Percentiles rank a stretch among this genome's conserved stretches.
Evolutionary conservation across 2,113 vertebrate genomes (phyloP).

Genomic region (Canis aureus): DNA sequence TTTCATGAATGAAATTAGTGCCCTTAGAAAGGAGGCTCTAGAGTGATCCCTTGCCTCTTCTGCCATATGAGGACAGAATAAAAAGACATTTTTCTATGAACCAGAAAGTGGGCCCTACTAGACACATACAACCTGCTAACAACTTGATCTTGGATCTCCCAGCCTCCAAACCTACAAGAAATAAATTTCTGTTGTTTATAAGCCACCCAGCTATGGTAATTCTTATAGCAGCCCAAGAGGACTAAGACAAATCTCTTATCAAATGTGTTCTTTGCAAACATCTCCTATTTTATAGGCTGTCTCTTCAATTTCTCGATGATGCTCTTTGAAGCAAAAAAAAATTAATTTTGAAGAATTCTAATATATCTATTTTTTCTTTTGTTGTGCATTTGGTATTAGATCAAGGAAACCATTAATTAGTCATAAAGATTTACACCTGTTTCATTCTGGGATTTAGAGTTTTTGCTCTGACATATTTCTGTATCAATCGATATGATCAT

Average conservation of each 20-base stretch:
- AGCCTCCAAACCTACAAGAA: not conserved
- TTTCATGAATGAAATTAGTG: not conserved
- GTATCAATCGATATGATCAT: not conserved
- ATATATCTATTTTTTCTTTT: not conserved
- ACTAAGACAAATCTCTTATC: not conserved
- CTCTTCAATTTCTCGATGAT: not conserved
- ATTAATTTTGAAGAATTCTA: not conserved
- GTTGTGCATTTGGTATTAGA: not conserved
- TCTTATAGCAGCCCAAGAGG: not conserved
- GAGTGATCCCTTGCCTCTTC: not conserved
- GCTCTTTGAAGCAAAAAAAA: not conserved
- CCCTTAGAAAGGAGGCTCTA: not conserved
- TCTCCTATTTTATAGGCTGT: not conserved
- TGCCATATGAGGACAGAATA: no score
- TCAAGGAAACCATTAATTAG: not conserved
- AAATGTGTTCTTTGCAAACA: slow-evolving; percentile 1
- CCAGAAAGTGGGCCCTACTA: not conserved
- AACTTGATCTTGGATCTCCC: not conserved
- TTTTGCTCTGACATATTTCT: not conserved
- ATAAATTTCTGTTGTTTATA: not conserved
- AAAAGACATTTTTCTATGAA: not conserved
- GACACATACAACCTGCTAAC: not conserved
- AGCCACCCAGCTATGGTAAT: not conserved
- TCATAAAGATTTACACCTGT: not conserved
- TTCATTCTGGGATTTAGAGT: not conserved